Evolutionary conservation across 2,888 invertebrate genomes (phyloP).

Genomic region (Aspidapion aeneum): DNA sequence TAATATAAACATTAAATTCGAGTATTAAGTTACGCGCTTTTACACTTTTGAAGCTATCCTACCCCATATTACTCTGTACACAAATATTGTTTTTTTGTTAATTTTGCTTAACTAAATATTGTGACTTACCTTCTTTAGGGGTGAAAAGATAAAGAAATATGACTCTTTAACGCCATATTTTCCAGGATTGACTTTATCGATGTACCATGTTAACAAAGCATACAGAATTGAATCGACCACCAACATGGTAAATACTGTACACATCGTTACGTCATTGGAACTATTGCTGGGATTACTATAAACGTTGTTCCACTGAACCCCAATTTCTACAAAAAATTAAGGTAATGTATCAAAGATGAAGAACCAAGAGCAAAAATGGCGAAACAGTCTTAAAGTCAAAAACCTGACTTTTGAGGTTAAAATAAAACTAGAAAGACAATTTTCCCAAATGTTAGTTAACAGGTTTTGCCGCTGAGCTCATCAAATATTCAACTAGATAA

Average conservation of each 20-base stretch:
- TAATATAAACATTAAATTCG: too few species aligned
- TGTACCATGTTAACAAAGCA: slow-evolving; percentile 55
- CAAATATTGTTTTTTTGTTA: too few species aligned
- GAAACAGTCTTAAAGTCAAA: neutral
- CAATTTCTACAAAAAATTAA: slow-evolving; percentile 44
- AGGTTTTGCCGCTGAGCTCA: too few species aligned
- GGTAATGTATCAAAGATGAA: slow-evolving; percentile 2
- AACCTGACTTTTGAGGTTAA: neutral
- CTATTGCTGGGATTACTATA: slow-evolving; percentile 41
- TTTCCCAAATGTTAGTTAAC: too few species aligned
- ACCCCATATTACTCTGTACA: too few species aligned
- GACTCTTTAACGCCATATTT: slow-evolving; percentile 60
- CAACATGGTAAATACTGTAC: slow-evolving; percentile 49
- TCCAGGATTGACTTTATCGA: slow-evolving; percentile 57
- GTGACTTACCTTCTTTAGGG: slow-evolving; percentile 25
- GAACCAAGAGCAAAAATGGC: neutral
- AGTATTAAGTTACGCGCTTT: too few species aligned
- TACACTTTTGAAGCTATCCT: too few species aligned
- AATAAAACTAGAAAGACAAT: too few species aligned
- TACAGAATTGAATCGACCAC: slow-evolving; percentile 52
- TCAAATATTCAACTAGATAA: too few species aligned
- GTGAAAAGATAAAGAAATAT: slow-evolving; percentile 33
- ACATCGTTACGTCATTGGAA: slow-evolving; percentile 40
- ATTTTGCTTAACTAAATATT: too few species aligned
- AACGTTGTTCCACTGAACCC: slow-evolving; percentile 49